Evolutionary conservation across 2,888 invertebrate species (phyloP), one percentile per base, ranked within the genome.

Genomic region (Hecatera dysodea): DNA sequence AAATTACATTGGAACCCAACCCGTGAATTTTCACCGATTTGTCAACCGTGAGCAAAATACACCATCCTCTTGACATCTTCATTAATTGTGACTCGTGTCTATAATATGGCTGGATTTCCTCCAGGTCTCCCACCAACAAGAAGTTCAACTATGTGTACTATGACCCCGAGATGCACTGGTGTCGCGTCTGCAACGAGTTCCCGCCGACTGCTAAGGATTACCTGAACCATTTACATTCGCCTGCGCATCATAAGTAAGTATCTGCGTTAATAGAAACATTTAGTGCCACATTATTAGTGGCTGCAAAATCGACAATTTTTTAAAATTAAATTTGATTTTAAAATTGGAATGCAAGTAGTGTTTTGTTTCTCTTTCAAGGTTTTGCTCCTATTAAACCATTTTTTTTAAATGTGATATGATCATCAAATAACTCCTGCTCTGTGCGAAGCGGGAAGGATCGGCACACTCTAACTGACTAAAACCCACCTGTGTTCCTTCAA

Each of bases 141-240:
- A 96, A 97, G 90, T 97, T 97, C 92, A 98, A 98, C 96, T 98
- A 97, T 88, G 97, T 98, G 65, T 98, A 98, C 94, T 98, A 98
- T 90, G 98, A 98, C 93, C 98, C 98, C 0, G 98, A 98, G 94
- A 97, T 98, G 96, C 98, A 98, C 91, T 98, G 98, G 98, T 98
- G 98, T 91, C 97, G 98, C 67, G 97, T 97, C 61, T 98, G 98
- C 94, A 97, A 98, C 91, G 97, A 98, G 86, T 98, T 98, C 92
- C 98, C 98, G 42, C 97, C 98, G 88, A 98, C 98, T 3, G 98
- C 98, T 63, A 98, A 98, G 91, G 98, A 98, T 91, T 98, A 98
- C 91, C 94, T 98, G 83, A 97, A 97, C 91, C 98, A 98, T 96
- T 96, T 98, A 84, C 98, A 98, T 90, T 97, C 97, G 64, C 96